Conservation (phyloP, 2,113 vertebrate species). For the Salvelinus fontinalis region DNA sequence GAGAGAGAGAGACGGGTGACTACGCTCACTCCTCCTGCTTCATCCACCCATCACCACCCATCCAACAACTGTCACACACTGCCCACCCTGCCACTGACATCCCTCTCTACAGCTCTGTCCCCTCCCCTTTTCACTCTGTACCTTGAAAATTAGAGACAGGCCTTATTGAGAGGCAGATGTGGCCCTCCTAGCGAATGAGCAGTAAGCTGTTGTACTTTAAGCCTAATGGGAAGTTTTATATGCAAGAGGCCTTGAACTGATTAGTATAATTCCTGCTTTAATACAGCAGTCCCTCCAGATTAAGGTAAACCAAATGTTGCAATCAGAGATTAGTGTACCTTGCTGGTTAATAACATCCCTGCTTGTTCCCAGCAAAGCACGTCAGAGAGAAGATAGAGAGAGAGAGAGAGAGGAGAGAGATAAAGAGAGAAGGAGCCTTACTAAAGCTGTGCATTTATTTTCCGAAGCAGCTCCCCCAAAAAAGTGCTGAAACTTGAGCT, state of each 20-base stretch:
- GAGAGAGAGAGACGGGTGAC: no score
- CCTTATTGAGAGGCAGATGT: constrained; percentile 88
- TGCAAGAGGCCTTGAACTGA: constrained; percentile 98
- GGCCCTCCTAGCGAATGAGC: constrained; percentile 83
- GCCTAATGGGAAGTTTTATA: constrained; percentile 95
- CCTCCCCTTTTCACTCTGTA: constrained; percentile 81
- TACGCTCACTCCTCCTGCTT: no score
- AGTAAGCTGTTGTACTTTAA: constrained; percentile 90
- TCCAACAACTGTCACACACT: constrained; percentile 68
- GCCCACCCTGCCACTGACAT: constrained; percentile 57
- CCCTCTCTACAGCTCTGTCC: constrained; percentile 38
- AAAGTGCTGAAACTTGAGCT: constrained; percentile 86
- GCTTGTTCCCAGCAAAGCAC: constrained; percentile 74
- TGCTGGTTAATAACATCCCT: constrained; percentile 94
- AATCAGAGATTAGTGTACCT: constrained; percentile 99
- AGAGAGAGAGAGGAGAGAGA: constrained; percentile 25
- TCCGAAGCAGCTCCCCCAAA: constrained; percentile 68
- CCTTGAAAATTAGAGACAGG: constrained; percentile 87
- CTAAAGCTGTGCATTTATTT: constrained; percentile 81
- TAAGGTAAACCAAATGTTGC: constrained; percentile 99
- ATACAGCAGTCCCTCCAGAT: constrained; percentile 99
- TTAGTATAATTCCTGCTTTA: constrained; percentile 99
- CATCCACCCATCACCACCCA: constrained; percentile 70
- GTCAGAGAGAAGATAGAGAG: constrained; percentile 61
- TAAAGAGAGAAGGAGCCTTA: constrained; percentile 33